Evolutionary conservation across 2,888 invertebrate genomes (phyloP).

Genomic region (Boloria euphrosyne): DNA sequence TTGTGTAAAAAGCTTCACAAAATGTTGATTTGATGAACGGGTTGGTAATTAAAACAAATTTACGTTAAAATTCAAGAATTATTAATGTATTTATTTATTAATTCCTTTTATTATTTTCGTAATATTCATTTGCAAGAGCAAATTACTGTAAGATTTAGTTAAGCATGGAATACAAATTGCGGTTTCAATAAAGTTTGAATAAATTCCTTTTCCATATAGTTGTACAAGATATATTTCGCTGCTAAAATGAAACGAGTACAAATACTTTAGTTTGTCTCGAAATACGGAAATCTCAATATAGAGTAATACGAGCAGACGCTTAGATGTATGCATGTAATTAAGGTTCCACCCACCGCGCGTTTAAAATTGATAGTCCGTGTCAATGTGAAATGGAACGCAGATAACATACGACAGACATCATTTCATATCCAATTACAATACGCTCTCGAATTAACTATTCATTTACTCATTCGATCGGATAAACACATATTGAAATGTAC

Average conservation of each 20-base stretch:
- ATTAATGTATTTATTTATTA: too few relatives aligned
- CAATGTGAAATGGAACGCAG: slow-evolving; percentile 53
- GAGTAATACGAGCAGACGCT: slow-evolving; percentile 24
- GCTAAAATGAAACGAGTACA: background rate
- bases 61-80: too few relatives aligned
- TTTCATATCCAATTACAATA: slow-evolving; percentile 63
- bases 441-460: slow-evolving; percentile 52
- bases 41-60: too few relatives aligned
- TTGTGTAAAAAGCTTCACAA: too few relatives aligned
- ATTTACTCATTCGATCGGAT: slow-evolving; percentile 47
- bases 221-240: background rate
- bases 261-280: slow-evolving; percentile 4
- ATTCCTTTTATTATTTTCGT: too few relatives aligned
- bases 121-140: too few relatives aligned
- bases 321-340: slow-evolving; percentile 33
- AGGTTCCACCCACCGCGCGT: slow-evolving; percentile 44
- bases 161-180: too few relatives aligned
- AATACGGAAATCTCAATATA: slow-evolving; percentile 23
- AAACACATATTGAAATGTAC: slow-evolving; percentile 36
- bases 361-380: slow-evolving; percentile 42
- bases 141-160: too few relatives aligned
- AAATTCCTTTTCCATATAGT: too few relatives aligned
- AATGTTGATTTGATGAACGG: too few relatives aligned
- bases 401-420: slow-evolving; percentile 62
- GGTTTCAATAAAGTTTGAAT: too few relatives aligned